A percentile compares a stretch with the other conserved stretches of the same genome.
These are phyloP conservation scores for Tragelaphus oryx DNA, from an alignment of 2,797 vertebrate species.

Conservation along the genomic window DNA sequence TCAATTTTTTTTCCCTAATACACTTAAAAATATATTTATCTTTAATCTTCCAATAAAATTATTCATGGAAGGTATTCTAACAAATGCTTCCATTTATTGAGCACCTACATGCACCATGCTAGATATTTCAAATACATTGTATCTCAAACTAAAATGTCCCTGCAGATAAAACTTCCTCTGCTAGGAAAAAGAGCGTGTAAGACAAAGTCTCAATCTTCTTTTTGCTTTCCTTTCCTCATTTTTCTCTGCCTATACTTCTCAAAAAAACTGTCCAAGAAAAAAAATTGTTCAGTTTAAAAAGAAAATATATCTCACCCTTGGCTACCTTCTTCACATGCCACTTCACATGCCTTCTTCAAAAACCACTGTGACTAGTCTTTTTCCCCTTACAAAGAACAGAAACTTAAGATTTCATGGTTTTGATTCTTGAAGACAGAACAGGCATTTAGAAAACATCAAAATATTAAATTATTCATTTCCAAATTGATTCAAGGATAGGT, in stretches of 20 bases:
- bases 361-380: neutral
- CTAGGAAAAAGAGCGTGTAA: neutral
- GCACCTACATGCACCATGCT: neutral
- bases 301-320: neutral
- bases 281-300: neutral
- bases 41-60: constrained; percentile 25
- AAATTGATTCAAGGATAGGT: constrained; percentile 13
- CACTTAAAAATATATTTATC: constrained; percentile 1
- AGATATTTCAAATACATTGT: neutral
- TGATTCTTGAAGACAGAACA: constrained; percentile 26
- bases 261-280: neutral
- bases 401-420: constrained; percentile 21
- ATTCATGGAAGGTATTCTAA: constrained; percentile 30
- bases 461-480: constrained; percentile 16
- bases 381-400: neutral
- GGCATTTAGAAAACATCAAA: constrained; percentile 24
- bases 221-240: neutral
- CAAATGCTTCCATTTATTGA: neutral
- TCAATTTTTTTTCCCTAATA: constrained; percentile 7
- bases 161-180: neutral
- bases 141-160: neutral
- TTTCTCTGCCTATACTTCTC: neutral
- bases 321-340: neutral
- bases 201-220: constrained; percentile 7
- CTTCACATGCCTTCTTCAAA: neutral